Percentiles rank a stretch among this genome's conserved stretches.
Evolutionary conservation across 2,888 invertebrate genomes (phyloP).

Genomic region (Drosophila diplacantha): DNA sequence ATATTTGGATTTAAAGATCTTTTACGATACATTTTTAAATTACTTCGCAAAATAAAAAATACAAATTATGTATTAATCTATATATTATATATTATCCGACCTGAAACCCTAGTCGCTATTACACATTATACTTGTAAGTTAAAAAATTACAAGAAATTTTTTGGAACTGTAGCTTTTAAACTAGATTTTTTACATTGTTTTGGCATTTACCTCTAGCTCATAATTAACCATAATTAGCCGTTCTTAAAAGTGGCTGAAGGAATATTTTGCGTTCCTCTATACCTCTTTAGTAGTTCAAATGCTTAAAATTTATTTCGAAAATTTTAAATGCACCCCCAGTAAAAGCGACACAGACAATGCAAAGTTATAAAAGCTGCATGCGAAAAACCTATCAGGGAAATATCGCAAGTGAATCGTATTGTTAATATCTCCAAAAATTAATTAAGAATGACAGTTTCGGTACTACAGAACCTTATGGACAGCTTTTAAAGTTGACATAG

Average conservation of each 20-base stretch:
- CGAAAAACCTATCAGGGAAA: neutral
- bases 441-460: neutral
- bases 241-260: neutral
- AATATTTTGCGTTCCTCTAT: neutral
- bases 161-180: neutral
- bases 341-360: neutral
- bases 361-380: neutral
- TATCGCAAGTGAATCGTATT: neutral
- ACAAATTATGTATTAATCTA: neutral
- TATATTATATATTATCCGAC: neutral
- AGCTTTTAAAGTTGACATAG: neutral
- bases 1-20: neutral
- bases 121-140: neutral
- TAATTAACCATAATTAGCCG: neutral
- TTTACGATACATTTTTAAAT: too few relatives aligned
- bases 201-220: neutral
- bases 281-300: too few relatives aligned
- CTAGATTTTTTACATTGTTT: neutral
- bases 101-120: neutral
- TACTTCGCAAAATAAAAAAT: too few relatives aligned
- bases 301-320: neutral
- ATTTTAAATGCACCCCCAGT: neutral
- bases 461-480: neutral
- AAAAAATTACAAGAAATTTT: neutral
- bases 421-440: too few relatives aligned